Evolutionary conservation across 2,797 vertebrate species (phyloP).

Genomic region (Oceanodroma leucorhoa): DNA sequence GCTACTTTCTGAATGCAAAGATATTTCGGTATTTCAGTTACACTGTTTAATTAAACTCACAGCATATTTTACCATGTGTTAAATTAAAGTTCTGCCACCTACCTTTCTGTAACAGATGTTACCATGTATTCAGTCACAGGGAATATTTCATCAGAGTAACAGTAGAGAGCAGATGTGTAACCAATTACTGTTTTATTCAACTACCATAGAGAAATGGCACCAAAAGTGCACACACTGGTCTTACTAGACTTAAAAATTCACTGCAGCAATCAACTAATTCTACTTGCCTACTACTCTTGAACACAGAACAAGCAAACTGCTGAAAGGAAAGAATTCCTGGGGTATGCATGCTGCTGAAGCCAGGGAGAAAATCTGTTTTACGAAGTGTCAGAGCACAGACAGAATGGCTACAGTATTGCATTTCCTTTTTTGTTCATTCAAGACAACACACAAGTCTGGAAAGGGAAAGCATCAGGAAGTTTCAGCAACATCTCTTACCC

Average conservation of each 20-base stretch:
- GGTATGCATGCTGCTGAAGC: neutral
- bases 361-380: neutral
- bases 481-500: neutral
- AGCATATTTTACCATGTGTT: neutral
- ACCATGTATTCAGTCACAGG: neutral
- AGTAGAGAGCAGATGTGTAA: conserved; percentile 8
- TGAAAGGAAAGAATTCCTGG: neutral
- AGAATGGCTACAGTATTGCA: neutral
- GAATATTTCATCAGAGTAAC: conserved; percentile 10
- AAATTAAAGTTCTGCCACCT: conserved; percentile 19
- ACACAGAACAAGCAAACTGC: neutral
- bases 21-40: neutral
- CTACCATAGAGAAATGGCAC: neutral
- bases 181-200: neutral
- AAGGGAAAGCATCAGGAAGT: neutral
- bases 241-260: neutral
- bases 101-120: conserved; percentile 29
- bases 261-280: neutral
- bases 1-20: neutral
- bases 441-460: neutral
- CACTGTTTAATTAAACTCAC: neutral
- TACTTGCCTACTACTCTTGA: neutral
- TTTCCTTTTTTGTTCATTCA: conserved; percentile 60
- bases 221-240: neutral
- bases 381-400: conserved; percentile 12